Evolutionary conservation across 1,140 invertebrate genomes (phyloP), one percentile per base, ranked within the genome.

Genomic region (Drosophila chauvacae): DNA sequence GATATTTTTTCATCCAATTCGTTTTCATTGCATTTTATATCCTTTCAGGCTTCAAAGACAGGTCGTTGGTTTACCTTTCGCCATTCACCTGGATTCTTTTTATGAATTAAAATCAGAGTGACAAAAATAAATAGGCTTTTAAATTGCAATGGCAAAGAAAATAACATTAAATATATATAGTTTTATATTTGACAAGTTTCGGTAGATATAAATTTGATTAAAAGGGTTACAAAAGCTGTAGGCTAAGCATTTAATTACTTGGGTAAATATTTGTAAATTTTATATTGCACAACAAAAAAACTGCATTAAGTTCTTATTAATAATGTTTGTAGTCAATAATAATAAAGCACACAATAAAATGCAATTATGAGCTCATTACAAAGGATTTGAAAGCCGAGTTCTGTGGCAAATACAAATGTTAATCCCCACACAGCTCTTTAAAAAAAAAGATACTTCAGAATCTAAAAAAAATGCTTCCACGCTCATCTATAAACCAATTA

Each of bases 1-100:
- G 66, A 72, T 72, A 71, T 72, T 60, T 72, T 71, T 71, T 28
- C 45, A 50, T 35, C 20, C 45, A 26, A 45, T 37, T 28, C 33
- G 65, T 47, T 59, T 42, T 48, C 69, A 33, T 56, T 56, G 30
- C 50, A 69, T 71, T 65, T 53, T 37, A 48, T 44, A 14, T 26
- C 42, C 42, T 64, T 50, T 65, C 48, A 18, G 33, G n/a, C 20
- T 23, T 55, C 14, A 3, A 37, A 23, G 44, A 26, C 14, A 20
- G 14, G 18, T 33, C 56, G 4, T 47, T 47, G 23, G 18, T 28
- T 45, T 20, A 33, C 41, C 6, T 13, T 4, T 13, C 20, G 18
- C 33, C 13, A 47, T 13, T 18, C 26, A 20, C 26, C 33, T 48
- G 28, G 33, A 16, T 60, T 33, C 10, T 50, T 30, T 33, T 33